Base-by-base conservation (phyloP, 2,888 invertebrate species). In the Tenthredo mesomela region DNA sequence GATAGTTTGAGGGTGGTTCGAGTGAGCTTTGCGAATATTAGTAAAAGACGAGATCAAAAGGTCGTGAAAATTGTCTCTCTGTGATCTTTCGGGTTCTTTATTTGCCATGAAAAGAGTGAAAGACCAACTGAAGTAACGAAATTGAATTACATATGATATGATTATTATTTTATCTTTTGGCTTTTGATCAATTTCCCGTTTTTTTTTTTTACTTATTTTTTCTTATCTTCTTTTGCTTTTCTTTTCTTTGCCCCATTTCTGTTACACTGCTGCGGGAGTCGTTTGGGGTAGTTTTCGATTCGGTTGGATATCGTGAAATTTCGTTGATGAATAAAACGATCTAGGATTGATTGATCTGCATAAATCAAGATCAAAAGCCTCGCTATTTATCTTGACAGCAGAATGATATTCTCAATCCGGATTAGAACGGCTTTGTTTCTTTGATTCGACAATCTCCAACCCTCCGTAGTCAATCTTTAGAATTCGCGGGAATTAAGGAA, bases 381-480 rank as follows among this genome's bases (percentile, higher is more conserved):
- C 43, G 43, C 71, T 71, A 43, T 73, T 73, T 73, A 15, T 43
- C 71, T 43, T n/a, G n/a, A 25, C 9, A 73, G 43, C 9, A 25
- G 71, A 73, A 73, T 21, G 40, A 54, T 54, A n/a, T n/a, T 73
- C 71, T 21, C 40, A 43, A 73, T 43, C 71, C 0, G 21, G 43
- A 73, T 73, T 73, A 43, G 43, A 40, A 6, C n/a, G 12, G 40
- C 71, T 73, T 73, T 43, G 71, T 33, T 70, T 70, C 70, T 70
- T 37, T 37, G 71, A 21, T 15, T 71, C 21, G 18, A 21, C n/a
- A 25, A 71, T 71, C 9, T 12, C 21, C 67, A 33, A 67, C 33
- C 67, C 67, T 33, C 29, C 0, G 29, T 67, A 67, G 15, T 67
- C 33, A 33, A 12, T 33, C 25, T 67, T 33, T 67, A 12, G 67